phyloP scores from a whole-genome alignment of 2,113 vertebrate genomes.

The Hippopotamus amphibius region DNA sequence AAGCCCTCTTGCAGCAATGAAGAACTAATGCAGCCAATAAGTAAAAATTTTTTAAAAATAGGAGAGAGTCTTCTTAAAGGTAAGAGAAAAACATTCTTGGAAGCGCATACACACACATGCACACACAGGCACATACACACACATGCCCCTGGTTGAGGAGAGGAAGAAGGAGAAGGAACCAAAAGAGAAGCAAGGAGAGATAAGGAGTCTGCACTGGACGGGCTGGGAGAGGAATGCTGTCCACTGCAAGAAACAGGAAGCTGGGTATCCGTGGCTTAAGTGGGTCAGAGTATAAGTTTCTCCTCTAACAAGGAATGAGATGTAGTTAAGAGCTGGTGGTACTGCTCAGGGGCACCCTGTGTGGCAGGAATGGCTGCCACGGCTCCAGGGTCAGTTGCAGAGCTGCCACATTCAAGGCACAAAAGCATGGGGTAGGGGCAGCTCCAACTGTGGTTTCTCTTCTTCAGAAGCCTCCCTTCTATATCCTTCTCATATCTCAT shows the following conservation, averaged over 20 bases:
- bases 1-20: too few species aligned
- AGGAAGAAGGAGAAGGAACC: not conserved
- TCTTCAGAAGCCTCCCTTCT: not conserved
- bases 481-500: not conserved
- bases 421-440: accelerated
- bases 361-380: accelerated
- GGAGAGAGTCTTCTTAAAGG: not conserved
- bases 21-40: too few species aligned
- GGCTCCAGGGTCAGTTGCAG: not conserved
- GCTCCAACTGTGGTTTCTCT: too few species aligned
- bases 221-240: not conserved
- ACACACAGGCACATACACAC: accelerated
- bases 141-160: not conserved
- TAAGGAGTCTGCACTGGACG: accelerated
- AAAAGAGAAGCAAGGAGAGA: not conserved
- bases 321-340: too few species aligned
- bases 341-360: too few species aligned
- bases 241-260: not conserved
- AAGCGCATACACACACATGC: accelerated
- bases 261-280: not conserved
- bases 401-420: not conserved
- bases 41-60: not conserved
- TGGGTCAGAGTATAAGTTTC: accelerated
- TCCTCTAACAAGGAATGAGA: not conserved
- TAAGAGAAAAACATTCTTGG: not conserved